Evolutionary conservation across 2,888 invertebrate species (phyloP).

Genomic region (Sisyra terminalis): DNA sequence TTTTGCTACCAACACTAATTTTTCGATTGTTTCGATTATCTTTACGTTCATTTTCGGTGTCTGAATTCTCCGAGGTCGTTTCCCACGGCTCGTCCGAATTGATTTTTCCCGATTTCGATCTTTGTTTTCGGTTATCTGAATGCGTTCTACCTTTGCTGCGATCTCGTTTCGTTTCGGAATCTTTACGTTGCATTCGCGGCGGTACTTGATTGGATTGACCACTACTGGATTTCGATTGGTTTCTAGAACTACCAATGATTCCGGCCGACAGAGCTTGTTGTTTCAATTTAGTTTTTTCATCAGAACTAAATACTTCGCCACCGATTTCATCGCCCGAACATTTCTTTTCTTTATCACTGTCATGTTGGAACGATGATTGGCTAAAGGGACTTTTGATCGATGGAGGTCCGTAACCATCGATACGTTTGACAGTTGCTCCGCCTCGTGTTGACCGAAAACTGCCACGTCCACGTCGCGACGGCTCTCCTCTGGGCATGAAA

Average conservation of each 20-base stretch:
- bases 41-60: conserved; percentile 28
- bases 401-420: conserved; percentile 66
- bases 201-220: conserved; percentile 11
- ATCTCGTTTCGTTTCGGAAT: conserved; percentile 12
- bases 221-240: conserved; percentile 12
- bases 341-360: conserved; percentile 24
- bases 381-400: conserved; percentile 63
- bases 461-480: conserved; percentile 63
- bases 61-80: conserved; percentile 72
- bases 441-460: conserved; percentile 27
- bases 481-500: conserved; percentile 77
- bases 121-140: conserved; percentile 16
- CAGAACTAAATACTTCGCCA: conserved; percentile 18
- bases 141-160: conserved; percentile 17
- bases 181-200: conserved; percentile 15
- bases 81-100: conserved; percentile 53
- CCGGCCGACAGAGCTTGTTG: conserved; percentile 51
- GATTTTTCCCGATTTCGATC: conserved; percentile 14
- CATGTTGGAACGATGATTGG: conserved; percentile 21
- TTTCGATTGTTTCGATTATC: conserved; percentile 20
- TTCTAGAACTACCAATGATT: conserved; percentile 31
- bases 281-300: conserved; percentile 50
- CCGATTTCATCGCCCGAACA: conserved; percentile 16
- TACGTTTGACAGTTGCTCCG: conserved; percentile 39
- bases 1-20: conserved; percentile 4